Percentiles rank a stretch among this genome's conserved stretches.
These are phyloP conservation scores for Drosophila takahashii DNA, from an alignment of 1,140 invertebrate species.

Conservation along the genomic window DNA sequence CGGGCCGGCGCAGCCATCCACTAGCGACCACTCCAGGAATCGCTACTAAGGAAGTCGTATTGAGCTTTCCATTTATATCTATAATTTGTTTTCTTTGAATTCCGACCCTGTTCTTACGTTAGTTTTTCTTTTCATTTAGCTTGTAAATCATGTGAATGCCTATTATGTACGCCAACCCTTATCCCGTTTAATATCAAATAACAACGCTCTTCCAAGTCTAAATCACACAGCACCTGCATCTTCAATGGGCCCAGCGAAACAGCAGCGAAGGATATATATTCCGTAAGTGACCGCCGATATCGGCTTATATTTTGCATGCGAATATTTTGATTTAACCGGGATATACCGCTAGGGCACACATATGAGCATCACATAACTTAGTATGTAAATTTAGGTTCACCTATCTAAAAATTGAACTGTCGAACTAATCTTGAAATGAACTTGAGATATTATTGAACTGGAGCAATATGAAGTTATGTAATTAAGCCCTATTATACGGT, in stretches of 20 bases:
- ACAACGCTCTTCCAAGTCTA: neutral
- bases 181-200: neutral
- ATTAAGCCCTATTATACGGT: neutral
- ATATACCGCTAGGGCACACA: neutral
- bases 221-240: conserved; percentile 1
- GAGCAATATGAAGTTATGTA: no score
- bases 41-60: no score
- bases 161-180: no score
- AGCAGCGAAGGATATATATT: conserved; percentile 5
- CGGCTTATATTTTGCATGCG: neutral
- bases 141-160: no score
- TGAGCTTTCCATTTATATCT: no score
- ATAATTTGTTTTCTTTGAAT: no score
- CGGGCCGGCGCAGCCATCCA: no score
- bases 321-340: neutral
- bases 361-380: neutral
- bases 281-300: conserved; percentile 3
- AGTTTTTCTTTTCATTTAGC: no score
- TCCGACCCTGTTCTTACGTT: no score
- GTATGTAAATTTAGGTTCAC: neutral
- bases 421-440: neutral
- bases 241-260: conserved; percentile 3
- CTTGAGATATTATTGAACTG: no score
- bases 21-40: no score
- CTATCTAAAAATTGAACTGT: neutral